Evolutionary conservation across 2,888 invertebrate genomes (phyloP).

Genomic region (Drosophila testacea): DNA sequence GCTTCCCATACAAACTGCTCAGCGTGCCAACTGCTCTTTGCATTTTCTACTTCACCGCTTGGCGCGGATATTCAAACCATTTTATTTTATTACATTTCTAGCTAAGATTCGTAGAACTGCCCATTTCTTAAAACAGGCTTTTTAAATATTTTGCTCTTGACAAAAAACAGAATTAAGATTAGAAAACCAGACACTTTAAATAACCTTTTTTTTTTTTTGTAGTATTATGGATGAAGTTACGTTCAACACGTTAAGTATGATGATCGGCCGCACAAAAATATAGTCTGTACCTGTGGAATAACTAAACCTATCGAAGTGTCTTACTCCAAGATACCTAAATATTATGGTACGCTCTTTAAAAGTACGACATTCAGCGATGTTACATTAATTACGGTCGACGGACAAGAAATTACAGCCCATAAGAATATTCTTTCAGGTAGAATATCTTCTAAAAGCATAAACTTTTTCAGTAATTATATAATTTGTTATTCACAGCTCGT

Average conservation of each 20-base stretch:
- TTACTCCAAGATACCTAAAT: constrained; percentile 96
- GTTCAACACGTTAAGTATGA: too few species aligned
- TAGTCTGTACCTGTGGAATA: constrained; percentile 90
- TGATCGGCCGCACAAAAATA: neutral
- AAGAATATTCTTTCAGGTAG: constrained; percentile 92
- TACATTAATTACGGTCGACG: constrained; percentile 93
- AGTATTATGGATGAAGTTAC: neutral
- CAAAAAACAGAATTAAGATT: too few species aligned
- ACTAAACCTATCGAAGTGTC: constrained; percentile 98
- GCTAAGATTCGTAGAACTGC: too few species aligned
- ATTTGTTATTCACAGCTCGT: constrained; percentile 88
- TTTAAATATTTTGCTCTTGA: too few species aligned
- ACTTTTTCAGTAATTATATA: neutral
- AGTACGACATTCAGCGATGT: constrained; percentile 98
- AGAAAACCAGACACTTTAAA: too few species aligned
- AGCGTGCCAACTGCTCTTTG: too few species aligned
- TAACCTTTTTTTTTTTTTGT: too few species aligned
- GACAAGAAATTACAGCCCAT: constrained; percentile 96
- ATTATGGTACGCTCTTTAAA: constrained; percentile 97
- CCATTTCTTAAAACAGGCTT: too few species aligned
- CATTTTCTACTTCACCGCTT: too few species aligned
- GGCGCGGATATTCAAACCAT: too few species aligned
- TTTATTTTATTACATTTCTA: too few species aligned
- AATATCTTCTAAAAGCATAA: neutral
- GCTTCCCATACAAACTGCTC: too few species aligned